Evolutionary conservation across 2,888 invertebrate genomes (phyloP).

Genomic region (Tortrix viridana): DNA sequence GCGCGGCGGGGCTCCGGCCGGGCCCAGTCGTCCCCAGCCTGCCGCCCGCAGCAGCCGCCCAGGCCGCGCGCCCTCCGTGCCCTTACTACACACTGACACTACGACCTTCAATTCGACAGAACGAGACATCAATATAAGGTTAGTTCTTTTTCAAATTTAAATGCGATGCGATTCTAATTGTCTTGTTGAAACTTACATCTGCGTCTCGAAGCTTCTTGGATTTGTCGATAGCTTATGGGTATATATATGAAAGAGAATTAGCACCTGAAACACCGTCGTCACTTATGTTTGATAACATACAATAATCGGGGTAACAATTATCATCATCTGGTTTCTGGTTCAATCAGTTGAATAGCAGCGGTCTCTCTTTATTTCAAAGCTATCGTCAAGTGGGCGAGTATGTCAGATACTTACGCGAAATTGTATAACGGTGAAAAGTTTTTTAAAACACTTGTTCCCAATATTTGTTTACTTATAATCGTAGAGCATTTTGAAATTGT

Average conservation of each 20-base stretch:
- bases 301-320: not conserved
- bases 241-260: constrained; percentile 14
- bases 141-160: constrained; percentile 55
- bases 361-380: constrained; percentile 8
- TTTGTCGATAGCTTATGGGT: constrained; percentile 20
- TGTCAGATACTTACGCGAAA: not conserved
- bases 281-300: constrained; percentile 15
- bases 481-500: not conserved
- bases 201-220: constrained; percentile 8
- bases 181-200: constrained; percentile 12
- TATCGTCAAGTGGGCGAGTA: not conserved
- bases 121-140: constrained; percentile 80
- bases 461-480: too few species aligned
- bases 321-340: not conserved
- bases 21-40: constrained; percentile 72
- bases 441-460: too few species aligned
- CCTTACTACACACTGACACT: constrained; percentile 61
- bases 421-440: too few species aligned
- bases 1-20: constrained; percentile 58
- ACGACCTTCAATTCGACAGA: constrained; percentile 81
- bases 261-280: not conserved
- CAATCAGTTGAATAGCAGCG: not conserved
- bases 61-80: constrained; percentile 69
- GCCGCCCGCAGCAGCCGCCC: constrained; percentile 65
- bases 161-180: constrained; percentile 43